These are phyloP conservation scores for Furnarius figulus DNA, from an alignment of 2,113 vertebrate species.

Conservation along the genomic window DNA sequence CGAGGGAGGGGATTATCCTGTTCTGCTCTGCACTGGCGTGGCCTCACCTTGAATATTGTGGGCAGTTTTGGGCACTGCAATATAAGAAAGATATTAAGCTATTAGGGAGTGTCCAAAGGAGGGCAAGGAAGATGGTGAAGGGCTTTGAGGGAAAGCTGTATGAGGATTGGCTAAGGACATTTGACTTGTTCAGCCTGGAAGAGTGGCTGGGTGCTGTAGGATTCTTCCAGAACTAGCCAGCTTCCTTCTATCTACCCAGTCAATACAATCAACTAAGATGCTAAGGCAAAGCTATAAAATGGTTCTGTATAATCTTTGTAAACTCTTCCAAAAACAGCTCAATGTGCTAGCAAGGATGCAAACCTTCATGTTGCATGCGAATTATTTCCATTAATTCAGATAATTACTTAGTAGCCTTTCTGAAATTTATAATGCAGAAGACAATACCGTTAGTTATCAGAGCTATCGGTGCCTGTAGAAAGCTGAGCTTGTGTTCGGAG, in stretches of 20 bases:
- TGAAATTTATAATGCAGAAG: neutral
- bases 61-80: neutral
- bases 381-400: neutral
- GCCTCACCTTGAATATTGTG: neutral
- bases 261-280: neutral
- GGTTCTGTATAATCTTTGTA: neutral
- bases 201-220: neutral
- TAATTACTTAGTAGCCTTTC: neutral
- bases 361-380: neutral
- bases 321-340: neutral
- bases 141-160: neutral
- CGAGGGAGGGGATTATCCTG: neutral
- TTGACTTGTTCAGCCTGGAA: neutral
- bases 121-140: neutral
- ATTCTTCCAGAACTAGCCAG: neutral
- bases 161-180: neutral
- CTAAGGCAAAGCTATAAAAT: neutral
- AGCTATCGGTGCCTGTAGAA: neutral
- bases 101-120: neutral
- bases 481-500: neutral
- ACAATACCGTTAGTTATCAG: neutral
- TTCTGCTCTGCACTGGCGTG: neutral
- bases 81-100: neutral
- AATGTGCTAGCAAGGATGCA: rapidly evolving
- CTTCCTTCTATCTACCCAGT: neutral